Evolutionary conservation across 30 jellyfish, hydroid and myxozoan species (phyloP), one percentile per base, ranked within the genome.

Genomic region (Hydractinia echinata): DNA sequence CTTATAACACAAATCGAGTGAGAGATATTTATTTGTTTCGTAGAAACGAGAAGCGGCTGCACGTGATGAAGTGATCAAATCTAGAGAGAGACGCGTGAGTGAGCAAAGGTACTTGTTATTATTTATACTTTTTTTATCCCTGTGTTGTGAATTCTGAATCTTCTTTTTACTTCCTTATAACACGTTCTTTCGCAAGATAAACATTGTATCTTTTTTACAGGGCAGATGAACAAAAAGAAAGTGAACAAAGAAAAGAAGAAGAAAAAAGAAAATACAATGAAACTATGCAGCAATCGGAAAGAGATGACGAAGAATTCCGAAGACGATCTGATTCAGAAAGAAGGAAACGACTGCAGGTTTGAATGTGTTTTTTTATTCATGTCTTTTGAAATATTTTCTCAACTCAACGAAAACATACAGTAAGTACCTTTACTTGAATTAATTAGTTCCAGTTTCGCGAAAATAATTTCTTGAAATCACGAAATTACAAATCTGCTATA

Each of bases 291-390:
- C 96, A 91, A 21, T 73, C 92, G 48, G 95, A 91, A 80, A 78
- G 73, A 53, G 96, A 91, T 55, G 97, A 91, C 55, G 89, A 77
- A 71, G 95, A 85, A 83, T 91, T 91, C 84, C 76, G 95, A 77
- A 81, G 84, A 72, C 77, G 97, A 72, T 86, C 97, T 5, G 97
- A 91, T 54, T 86, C 95, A n/a, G 92, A 81, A 80, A 77, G 97
- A 69, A 86, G 87, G 79, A 61, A 73, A 56, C 56, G 97, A 73
- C 44, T 91, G 18, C 81, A 67, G 91, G 97, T 86, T 3, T 16
- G 87, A 30, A 30, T 30, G 44, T 30, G 44, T 30, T 30, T 30
- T 30, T 30, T 30, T 1, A 30, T 30, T 30, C 44, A 30, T 2
- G 2, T 30, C 44, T 30, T 30, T 30, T 30, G 2, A 30, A 30